Percentiles rank a stretch among this genome's conserved stretches.
Evolutionary conservation across 2,113 vertebrate genomes (phyloP).

Genomic region (Capra hircus): DNA sequence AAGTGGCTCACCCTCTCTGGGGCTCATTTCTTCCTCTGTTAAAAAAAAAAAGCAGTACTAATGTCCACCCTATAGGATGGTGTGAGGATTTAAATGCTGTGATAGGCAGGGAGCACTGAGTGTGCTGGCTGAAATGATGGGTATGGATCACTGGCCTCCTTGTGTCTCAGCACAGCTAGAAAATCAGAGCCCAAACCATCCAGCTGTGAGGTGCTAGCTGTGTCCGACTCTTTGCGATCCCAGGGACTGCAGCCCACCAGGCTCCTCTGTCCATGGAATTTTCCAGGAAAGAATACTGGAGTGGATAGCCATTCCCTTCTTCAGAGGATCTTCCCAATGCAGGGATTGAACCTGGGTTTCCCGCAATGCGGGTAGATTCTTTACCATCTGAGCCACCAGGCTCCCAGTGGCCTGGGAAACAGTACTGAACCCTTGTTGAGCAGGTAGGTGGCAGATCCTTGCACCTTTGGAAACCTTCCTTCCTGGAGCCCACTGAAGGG

Average conservation of each 20-base stretch:
- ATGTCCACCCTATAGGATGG: background rate
- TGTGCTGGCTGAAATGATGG: background rate
- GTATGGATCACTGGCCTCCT: background rate
- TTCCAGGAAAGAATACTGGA: background rate
- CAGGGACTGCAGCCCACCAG: background rate
- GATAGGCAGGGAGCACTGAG: background rate
- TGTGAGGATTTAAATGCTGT: accelerated
- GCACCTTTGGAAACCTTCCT: background rate
- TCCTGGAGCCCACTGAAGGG: background rate
- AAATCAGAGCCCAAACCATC: background rate
- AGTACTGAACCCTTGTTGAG: background rate
- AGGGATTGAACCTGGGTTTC: background rate
- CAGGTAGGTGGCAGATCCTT: background rate
- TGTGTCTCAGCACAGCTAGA: background rate
- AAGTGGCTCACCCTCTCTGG: background rate
- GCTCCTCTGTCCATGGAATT: background rate
- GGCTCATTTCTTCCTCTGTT: background rate
- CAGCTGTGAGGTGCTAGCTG: background rate
- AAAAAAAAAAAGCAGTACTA: background rate
- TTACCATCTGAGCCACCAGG: background rate
- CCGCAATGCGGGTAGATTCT: background rate
- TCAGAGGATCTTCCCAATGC: background rate
- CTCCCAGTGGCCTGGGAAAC: background rate
- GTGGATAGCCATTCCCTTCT: background rate
- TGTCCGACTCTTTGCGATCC: background rate